Conservation (phyloP, 2,797 vertebrate species). For the Microhierax caerulescens region DNA sequence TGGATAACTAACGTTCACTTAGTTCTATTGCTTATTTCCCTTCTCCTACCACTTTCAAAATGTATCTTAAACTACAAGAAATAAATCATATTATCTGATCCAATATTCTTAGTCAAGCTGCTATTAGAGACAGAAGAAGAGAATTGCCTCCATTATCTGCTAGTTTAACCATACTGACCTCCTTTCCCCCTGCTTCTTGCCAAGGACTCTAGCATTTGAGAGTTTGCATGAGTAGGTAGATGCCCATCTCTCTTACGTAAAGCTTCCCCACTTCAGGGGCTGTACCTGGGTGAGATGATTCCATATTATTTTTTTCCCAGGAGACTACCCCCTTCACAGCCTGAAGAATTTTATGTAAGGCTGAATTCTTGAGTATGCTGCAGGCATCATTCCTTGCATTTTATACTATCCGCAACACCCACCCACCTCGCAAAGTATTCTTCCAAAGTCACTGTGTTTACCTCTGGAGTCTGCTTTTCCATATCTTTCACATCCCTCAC, state of each 20-base stretch:
- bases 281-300: neutral
- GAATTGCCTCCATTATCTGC: neutral
- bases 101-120: neutral
- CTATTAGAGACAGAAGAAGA: neutral
- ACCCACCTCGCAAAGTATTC: neutral
- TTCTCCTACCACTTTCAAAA: neutral
- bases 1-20: neutral
- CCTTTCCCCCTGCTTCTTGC: neutral
- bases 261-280: neutral
- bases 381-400: neutral
- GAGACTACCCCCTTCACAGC: neutral
- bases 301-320: neutral
- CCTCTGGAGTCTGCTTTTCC: neutral
- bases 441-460: neutral
- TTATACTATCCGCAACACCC: neutral
- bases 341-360: neutral
- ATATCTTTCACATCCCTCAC: neutral
- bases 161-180: slow-evolving; percentile 15
- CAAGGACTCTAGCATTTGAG: neutral
- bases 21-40: neutral
- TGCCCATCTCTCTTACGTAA: neutral
- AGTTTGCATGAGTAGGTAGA: neutral
- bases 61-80: neutral
- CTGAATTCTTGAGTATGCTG: neutral
- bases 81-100: neutral